Conservation (phyloP, 2,113 vertebrate species). For the Pteruthius melanotis region DNA sequence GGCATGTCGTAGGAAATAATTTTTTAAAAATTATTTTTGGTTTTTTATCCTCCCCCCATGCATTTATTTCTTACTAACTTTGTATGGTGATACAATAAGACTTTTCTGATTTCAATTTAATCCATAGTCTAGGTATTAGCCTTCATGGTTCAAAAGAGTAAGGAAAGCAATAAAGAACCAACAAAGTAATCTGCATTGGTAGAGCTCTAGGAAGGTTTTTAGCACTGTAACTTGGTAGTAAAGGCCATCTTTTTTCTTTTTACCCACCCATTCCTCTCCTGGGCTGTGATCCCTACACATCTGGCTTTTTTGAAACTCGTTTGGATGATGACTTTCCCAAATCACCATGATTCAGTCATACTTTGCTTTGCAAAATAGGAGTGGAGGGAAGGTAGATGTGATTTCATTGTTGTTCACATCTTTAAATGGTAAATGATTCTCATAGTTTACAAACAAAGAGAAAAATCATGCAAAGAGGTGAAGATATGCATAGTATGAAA, state of each 20-base stretch:
- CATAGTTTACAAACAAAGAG: background rate
- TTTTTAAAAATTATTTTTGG: fast-evolving
- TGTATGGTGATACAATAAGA: fast-evolving
- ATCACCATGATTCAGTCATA: background rate
- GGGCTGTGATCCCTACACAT: background rate
- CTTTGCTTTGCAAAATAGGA: background rate
- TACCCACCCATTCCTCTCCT: background rate
- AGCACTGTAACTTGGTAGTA: background rate
- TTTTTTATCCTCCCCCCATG: background rate
- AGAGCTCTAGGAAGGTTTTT: background rate
- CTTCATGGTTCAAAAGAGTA: background rate
- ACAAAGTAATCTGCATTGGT: background rate
- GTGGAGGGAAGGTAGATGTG: background rate
- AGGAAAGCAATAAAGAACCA: background rate
- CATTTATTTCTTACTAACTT: background rate
- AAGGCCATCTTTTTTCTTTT: background rate
- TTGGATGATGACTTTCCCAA: background rate
- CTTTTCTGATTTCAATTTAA: background rate
- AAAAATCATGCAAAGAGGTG: background rate
- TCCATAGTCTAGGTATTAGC: background rate
- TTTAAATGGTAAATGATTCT: background rate
- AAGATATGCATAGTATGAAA: background rate
- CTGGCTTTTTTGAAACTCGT: background rate
- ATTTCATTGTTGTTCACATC: background rate
- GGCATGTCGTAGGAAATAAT: background rate